phyloP scores from a whole-genome alignment of 2,113 vertebrate species.

The Ameiurus melas region DNA sequence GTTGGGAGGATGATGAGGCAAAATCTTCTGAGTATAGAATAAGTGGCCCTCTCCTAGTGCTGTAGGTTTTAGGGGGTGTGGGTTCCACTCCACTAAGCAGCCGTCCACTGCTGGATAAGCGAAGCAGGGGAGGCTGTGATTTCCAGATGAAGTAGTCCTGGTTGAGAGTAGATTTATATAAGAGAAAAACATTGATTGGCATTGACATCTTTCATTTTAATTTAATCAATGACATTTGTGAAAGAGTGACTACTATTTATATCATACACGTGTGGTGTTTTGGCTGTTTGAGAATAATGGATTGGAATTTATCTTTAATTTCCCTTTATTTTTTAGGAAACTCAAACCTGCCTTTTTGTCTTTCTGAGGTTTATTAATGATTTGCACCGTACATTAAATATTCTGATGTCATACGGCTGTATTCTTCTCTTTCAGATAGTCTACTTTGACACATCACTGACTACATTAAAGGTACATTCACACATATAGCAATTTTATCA shows the following conservation, averaged over 20 bases:
- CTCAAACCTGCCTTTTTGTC: neutral
- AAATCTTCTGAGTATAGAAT: conserved; percentile 79
- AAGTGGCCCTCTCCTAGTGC: conserved; percentile 72
- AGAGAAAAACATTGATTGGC: neutral
- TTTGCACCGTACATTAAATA: neutral
- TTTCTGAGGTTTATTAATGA: neutral
- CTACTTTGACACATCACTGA: neutral
- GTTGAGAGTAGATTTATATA: conserved; percentile 4
- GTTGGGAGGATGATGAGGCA: conserved; percentile 57
- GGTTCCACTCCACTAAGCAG: conserved; percentile 55
- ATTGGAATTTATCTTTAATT: neutral
- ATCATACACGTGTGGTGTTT: neutral
- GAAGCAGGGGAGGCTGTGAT: conserved; percentile 64
- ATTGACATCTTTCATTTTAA: neutral
- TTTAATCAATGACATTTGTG: neutral
- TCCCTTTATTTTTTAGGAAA: neutral
- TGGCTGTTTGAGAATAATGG: neutral
- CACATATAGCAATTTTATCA: no score
- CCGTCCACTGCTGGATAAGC: conserved; percentile 59
- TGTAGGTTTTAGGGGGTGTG: conserved; percentile 78
- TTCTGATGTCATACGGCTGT: neutral
- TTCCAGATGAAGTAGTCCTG: conserved; percentile 83
- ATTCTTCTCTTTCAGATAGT: neutral
- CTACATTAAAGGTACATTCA: no score
- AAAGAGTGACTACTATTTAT: neutral